phyloP scores from a whole-genome alignment of 2,797 vertebrate species.

The Pseudochirops cupreus region DNA sequence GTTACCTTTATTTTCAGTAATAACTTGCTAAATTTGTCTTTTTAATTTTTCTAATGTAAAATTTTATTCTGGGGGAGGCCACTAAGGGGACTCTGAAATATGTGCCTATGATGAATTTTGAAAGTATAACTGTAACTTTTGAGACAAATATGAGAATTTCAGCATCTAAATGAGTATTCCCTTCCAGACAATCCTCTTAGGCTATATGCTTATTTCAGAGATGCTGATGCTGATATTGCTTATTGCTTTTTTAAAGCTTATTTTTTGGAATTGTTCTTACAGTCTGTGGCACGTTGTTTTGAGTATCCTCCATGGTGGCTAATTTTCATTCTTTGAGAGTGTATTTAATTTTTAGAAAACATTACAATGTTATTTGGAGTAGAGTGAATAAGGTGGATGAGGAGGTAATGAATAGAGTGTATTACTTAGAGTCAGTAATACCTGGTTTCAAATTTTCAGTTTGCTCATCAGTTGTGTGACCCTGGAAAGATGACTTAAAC shows the following conservation, averaged over 20 bases:
- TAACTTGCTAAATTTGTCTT: not conserved
- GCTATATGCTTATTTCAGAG: not conserved
- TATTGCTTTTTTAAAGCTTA: not conserved
- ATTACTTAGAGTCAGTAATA: not conserved
- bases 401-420: not conserved
- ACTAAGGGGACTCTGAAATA: not conserved
- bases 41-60: not conserved
- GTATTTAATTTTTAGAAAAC: not conserved
- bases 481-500: not conserved
- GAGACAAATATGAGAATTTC: not conserved
- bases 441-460: not conserved
- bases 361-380: not conserved
- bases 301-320: not conserved
- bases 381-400: not conserved
- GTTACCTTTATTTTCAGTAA: not conserved
- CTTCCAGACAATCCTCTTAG: not conserved
- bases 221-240: not conserved
- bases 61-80: not conserved
- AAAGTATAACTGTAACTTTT: not conserved
- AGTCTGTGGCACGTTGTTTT: not conserved
- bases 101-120: not conserved
- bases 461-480: not conserved
- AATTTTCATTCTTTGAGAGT: not conserved
- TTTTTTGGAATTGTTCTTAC: not conserved
- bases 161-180: not conserved